Evolutionary conservation across 2,888 invertebrate genomes (phyloP).

Genomic region (Hyposoter didymator): DNA sequence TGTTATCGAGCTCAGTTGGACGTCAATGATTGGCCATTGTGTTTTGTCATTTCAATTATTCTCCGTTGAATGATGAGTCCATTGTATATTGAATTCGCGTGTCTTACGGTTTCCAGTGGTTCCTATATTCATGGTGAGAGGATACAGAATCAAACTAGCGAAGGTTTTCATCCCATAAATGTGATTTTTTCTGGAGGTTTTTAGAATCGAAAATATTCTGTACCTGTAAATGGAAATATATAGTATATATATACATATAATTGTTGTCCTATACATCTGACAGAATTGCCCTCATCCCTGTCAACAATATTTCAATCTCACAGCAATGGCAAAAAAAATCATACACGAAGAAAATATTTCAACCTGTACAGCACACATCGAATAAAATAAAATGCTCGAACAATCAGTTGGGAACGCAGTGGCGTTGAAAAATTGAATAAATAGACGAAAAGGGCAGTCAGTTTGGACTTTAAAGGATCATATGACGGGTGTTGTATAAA

Average conservation of each 20-base stretch:
- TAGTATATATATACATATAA: not conserved
- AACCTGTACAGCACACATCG: conserved; percentile 9
- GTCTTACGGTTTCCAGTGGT: not conserved
- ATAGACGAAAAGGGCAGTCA: not conserved
- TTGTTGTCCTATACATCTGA: not conserved
- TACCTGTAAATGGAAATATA: not conserved
- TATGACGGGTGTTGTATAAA: not conserved
- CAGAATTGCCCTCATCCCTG: not conserved
- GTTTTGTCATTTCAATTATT: not conserved
- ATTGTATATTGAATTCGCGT: not conserved
- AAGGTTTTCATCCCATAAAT: not conserved
- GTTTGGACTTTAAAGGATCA: conserved; percentile 32
- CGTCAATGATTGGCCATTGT: not conserved
- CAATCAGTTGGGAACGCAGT: conserved; percentile 73
- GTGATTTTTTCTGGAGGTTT: not conserved
- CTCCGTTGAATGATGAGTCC: not conserved
- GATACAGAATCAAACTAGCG: conserved; percentile 3
- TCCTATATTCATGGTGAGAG: not conserved
- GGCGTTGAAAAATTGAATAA: conserved; percentile 22
- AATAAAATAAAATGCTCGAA: conserved; percentile 75
- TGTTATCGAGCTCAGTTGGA: not conserved
- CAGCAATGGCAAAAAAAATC: not conserved
- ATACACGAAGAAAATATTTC: not conserved
- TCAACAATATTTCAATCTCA: not conserved
- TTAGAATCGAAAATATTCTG: not conserved